These are phyloP conservation scores for Pachyseris speciosa DNA, from an alignment of 64 coral and sea anemone species.

Conservation along the genomic window DNA sequence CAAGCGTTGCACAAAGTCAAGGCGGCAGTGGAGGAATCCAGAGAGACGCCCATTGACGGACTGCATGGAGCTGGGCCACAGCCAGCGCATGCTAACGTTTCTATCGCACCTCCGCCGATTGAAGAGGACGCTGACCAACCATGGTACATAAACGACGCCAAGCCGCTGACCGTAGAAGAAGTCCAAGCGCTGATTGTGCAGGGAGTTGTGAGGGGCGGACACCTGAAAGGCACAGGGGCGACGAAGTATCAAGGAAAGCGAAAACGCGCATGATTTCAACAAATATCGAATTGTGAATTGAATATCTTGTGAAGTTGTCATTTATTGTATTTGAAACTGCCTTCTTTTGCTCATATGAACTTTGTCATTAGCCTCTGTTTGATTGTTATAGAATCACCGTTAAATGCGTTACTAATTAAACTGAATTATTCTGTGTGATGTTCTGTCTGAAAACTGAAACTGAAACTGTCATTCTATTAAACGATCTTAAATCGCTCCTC, in stretches of 20 bases:
- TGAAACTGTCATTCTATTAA: too few relatives aligned
- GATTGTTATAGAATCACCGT: too few relatives aligned
- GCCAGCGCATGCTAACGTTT: constrained; percentile 45
- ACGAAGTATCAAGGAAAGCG: constrained; percentile 18
- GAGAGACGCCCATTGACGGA: constrained; percentile 43
- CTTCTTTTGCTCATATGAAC: neutral
- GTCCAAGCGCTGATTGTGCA: constrained; percentile 59
- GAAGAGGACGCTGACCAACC: constrained; percentile 76
- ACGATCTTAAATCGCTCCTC: too few relatives aligned
- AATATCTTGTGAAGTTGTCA: neutral
- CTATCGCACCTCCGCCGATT: constrained; percentile 75
- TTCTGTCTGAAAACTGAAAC: too few relatives aligned
- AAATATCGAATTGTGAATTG: neutral
- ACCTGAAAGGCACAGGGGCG: neutral
- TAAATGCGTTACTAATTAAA: too few relatives aligned
- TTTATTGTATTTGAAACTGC: neutral
- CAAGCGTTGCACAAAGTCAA: constrained; percentile 78
- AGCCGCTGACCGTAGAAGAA: constrained; percentile 88
- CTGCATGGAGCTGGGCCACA: constrained; percentile 73
- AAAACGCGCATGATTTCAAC: neutral
- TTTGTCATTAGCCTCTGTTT: too few relatives aligned
- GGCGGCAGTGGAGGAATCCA: constrained; percentile 10
- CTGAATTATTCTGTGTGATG: too few relatives aligned
- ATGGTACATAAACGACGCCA: constrained; percentile 34
- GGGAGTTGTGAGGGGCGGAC: constrained; percentile 18